Evolutionary conservation across 2,113 vertebrate genomes (phyloP).

Genomic region (Leptocoma aspasia): DNA sequence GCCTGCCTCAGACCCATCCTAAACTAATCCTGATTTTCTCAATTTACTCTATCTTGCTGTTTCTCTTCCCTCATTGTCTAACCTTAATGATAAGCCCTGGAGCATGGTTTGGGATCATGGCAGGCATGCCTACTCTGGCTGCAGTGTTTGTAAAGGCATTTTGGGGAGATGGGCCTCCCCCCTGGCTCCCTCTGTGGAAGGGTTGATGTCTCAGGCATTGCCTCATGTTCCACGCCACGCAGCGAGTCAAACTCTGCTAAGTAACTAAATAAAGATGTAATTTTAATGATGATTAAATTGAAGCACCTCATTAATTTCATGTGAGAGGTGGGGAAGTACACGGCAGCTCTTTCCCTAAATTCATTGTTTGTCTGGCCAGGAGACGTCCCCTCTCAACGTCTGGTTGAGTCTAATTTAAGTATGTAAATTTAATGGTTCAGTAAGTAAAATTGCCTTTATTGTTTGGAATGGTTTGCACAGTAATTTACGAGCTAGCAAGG

Average conservation of each 20-base stretch:
- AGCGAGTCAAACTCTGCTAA: slow-evolving; percentile 62
- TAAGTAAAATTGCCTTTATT: slow-evolving; percentile 76
- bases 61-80: neutral
- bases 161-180: neutral
- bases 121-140: accelerated
- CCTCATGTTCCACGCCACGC: neutral
- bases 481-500: slow-evolving; percentile 71
- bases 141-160: neutral
- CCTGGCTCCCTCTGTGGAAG: neutral
- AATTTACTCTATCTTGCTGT: neutral
- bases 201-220: neutral
- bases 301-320: slow-evolving; percentile 77
- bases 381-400: slow-evolving; percentile 55
- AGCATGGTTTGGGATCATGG: neutral
- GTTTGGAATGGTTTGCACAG: slow-evolving; percentile 70
- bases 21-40: neutral
- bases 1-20: neutral
- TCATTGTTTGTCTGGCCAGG: slow-evolving; percentile 65
- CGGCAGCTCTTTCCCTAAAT: slow-evolving; percentile 55
- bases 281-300: slow-evolving; percentile 68
- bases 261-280: slow-evolving; percentile 70
- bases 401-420: slow-evolving; percentile 75
- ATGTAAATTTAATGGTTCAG: slow-evolving; percentile 76
- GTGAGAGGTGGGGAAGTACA: slow-evolving; percentile 67
- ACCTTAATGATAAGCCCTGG: neutral